phyloP scores from a whole-genome alignment of 35 echinoderm and acorn worm species.

The Stichopus chloronotus region DNA sequence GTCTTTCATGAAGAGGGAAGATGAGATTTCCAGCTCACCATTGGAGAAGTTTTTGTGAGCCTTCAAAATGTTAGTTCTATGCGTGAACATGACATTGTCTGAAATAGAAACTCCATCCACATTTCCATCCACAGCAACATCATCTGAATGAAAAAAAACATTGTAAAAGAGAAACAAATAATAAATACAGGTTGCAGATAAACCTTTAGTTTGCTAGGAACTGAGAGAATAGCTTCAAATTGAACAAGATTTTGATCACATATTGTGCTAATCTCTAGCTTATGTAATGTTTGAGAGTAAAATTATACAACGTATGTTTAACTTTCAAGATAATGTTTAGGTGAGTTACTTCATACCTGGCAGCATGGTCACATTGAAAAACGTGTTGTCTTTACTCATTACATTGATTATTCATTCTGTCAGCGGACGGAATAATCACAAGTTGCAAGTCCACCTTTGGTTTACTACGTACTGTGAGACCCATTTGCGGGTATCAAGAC shows the following conservation, averaged over 20 bases:
- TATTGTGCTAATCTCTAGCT: too few relatives aligned
- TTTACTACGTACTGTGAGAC: neutral
- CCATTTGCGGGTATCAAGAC: too few relatives aligned
- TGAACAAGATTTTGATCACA: too few relatives aligned
- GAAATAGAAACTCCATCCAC: constrained; percentile 71
- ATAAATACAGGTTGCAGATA: neutral
- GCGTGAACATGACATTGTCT: constrained; percentile 63
- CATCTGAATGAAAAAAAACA: constrained; percentile 6
- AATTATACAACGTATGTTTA: too few relatives aligned
- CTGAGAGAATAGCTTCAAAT: too few relatives aligned
- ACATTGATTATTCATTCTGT: too few relatives aligned
- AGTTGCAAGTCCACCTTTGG: neutral
- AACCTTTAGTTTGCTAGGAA: neutral
- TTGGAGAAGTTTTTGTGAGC: constrained; percentile 69
- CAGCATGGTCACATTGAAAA: too few relatives aligned
- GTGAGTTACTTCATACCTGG: too few relatives aligned
- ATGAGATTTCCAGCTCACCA: neutral
- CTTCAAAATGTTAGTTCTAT: constrained; percentile 59
- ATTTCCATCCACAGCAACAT: constrained; percentile 61
- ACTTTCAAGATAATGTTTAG: too few relatives aligned
- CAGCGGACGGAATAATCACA: neutral
- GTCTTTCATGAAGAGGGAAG: constrained; percentile 30
- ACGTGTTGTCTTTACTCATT: too few relatives aligned
- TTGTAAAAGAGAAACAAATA: neutral
- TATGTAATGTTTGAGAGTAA: too few relatives aligned